phyloP scores from a whole-genome alignment of 1,140 invertebrate species.

The Leptopilina clavipes region DNA sequence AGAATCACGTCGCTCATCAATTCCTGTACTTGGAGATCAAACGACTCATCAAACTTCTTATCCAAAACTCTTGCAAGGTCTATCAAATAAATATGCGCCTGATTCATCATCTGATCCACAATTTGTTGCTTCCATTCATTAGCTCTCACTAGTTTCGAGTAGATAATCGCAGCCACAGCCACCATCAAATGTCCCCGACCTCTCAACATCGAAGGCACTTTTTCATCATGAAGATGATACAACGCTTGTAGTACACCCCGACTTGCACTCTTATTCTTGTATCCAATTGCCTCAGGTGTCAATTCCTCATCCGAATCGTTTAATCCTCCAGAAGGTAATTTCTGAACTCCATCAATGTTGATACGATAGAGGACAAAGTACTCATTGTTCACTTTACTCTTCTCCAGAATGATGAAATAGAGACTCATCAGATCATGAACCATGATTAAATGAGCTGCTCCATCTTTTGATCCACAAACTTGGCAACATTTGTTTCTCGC shows the following conservation, averaged over 20 bases:
- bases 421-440: slow-evolving; percentile 58
- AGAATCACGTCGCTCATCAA: slow-evolving; percentile 67
- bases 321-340: slow-evolving; percentile 39
- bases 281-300: slow-evolving; percentile 57
- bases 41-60: slow-evolving; percentile 59
- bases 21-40: slow-evolving; percentile 62
- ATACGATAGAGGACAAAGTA: slow-evolving; percentile 63
- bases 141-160: slow-evolving; percentile 61
- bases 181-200: slow-evolving; percentile 61
- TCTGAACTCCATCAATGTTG: slow-evolving; percentile 47
- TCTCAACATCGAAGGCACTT: slow-evolving; percentile 54
- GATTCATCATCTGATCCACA: slow-evolving; percentile 70
- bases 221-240: slow-evolving; percentile 62
- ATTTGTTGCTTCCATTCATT: slow-evolving; percentile 66
- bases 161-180: slow-evolving; percentile 64
- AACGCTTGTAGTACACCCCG: slow-evolving; percentile 63
- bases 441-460: slow-evolving; percentile 64
- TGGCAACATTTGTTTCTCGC: slow-evolving; percentile 58
- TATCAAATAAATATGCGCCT: slow-evolving; percentile 67
- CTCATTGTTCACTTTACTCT: slow-evolving; percentile 63
- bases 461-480: slow-evolving; percentile 40
- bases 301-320: slow-evolving; percentile 39
- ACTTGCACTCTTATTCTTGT: slow-evolving; percentile 57
- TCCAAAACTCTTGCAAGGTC: slow-evolving; percentile 62
- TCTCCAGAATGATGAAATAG: slow-evolving; percentile 65